A percentile compares a stretch with the other conserved stretches of the same genome.
phyloP scores from a whole-genome alignment of 2,797 vertebrate species.

The Syngnathus acus region DNA sequence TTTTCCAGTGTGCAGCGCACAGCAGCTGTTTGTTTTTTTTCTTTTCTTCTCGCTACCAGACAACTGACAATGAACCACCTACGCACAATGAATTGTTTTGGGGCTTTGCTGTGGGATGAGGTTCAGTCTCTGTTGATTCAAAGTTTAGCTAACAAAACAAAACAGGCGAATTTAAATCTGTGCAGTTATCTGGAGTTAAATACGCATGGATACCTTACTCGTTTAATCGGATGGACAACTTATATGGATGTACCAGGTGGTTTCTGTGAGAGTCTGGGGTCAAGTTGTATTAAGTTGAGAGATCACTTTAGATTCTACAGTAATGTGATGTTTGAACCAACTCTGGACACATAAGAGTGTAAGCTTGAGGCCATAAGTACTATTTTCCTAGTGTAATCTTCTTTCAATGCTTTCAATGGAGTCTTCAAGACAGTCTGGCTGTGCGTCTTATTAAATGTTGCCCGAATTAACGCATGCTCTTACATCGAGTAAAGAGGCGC shows the following conservation, averaged over 20 bases:
- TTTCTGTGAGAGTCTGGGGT: not conserved
- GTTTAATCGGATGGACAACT: not conserved
- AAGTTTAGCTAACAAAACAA: not conserved
- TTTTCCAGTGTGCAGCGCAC: not conserved
- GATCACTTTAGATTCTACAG: slow-evolving; percentile 16
- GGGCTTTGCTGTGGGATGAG: not conserved
- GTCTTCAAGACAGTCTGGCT: slow-evolving; percentile 64
- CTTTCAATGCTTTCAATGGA: slow-evolving; percentile 69
- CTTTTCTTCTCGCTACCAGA: not conserved
- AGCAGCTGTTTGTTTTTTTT: not conserved
- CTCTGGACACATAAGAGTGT: slow-evolving; percentile 33
- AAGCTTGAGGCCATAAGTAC: slow-evolving; percentile 59
- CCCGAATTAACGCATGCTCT: slow-evolving; percentile 70
- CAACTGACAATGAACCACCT: slow-evolving; percentile 3
- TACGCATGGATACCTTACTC: not conserved
- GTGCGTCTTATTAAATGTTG: slow-evolving; percentile 76
- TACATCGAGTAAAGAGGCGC: slow-evolving; percentile 62
- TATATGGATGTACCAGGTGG: not conserved
- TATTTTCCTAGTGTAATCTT: slow-evolving; percentile 68
- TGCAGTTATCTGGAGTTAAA: not conserved
- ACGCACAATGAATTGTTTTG: slow-evolving; percentile 4
- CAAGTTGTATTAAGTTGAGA: not conserved
- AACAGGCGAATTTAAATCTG: not conserved
- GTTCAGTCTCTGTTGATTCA: slow-evolving; percentile 2
- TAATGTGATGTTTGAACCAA: slow-evolving; percentile 16